Conservation (phyloP, 2,888 invertebrate genomes). For the Harpalus rufipes region DNA sequence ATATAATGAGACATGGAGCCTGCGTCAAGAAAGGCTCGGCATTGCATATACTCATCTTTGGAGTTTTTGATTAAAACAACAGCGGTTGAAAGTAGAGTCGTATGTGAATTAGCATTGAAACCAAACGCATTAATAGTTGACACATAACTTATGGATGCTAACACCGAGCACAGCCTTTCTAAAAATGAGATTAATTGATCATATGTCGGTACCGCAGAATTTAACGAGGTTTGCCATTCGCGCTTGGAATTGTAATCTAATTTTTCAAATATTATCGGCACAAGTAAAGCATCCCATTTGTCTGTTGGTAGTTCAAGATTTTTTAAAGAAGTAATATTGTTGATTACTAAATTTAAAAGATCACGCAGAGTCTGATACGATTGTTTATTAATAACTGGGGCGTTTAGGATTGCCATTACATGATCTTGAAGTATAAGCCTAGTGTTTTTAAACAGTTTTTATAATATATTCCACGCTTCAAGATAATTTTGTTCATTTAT, state of each 20-base stretch:
- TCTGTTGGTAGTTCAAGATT: too few relatives aligned
- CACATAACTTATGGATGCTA: too few relatives aligned
- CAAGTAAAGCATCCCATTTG: too few relatives aligned
- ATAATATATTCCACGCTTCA: not conserved
- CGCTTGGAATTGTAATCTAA: too few relatives aligned
- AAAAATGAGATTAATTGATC: too few relatives aligned
- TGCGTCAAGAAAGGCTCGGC: not conserved
- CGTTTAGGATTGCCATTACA: not conserved
- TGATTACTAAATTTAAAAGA: too few relatives aligned
- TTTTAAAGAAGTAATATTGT: too few relatives aligned
- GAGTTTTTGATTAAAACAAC: constrained; percentile 4
- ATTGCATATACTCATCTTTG: not conserved
- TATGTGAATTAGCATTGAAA: not conserved
- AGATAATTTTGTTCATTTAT: constrained; percentile 8
- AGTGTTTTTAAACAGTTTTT: not conserved
- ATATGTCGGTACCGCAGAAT: too few relatives aligned
- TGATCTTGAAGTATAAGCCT: not conserved
- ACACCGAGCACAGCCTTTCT: too few relatives aligned
- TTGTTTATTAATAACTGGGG: not conserved
- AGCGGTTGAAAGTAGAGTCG: not conserved
- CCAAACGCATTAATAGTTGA: not conserved
- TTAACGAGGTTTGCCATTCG: too few relatives aligned
- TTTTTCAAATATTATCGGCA: too few relatives aligned
- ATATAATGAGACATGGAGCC: constrained; percentile 23
- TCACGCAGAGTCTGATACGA: not conserved